Evolutionary conservation across 1,140 invertebrate genomes (phyloP).

Genomic region (Penaeus chinensis): DNA sequence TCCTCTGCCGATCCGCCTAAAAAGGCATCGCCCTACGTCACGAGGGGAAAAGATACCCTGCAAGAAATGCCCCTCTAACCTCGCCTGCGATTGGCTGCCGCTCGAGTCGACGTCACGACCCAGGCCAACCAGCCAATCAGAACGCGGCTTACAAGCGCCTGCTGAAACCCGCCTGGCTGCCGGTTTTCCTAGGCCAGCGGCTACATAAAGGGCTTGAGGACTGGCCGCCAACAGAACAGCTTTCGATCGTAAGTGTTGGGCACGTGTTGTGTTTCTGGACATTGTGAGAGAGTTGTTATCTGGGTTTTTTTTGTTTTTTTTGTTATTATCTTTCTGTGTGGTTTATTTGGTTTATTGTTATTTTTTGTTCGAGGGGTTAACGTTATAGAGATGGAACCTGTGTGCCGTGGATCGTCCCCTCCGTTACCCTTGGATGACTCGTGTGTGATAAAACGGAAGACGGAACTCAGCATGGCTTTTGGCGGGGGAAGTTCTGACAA

Average conservation of each 20-base stretch:
- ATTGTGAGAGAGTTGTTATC: not conserved
- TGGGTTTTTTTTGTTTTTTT: not conserved
- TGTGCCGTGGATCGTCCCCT: not conserved
- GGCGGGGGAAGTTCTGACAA: no score
- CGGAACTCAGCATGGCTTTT: no score
- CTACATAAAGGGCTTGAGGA: slow-evolving; percentile 24
- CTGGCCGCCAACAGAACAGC: slow-evolving; percentile 41
- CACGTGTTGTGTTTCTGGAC: slow-evolving; percentile 5
- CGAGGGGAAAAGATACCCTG: slow-evolving; percentile 34
- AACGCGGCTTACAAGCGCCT: not conserved
- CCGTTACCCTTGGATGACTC: not conserved
- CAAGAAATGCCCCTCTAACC: not conserved
- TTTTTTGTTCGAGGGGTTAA: no score
- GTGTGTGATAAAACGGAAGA: not conserved
- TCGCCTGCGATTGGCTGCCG: slow-evolving; percentile 21
- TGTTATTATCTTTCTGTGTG: not conserved
- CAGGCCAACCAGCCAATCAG: slow-evolving; percentile 24
- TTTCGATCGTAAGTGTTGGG: slow-evolving; percentile 40
- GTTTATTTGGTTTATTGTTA: no score
- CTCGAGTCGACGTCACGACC: slow-evolving; percentile 18
- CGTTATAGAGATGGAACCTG: not conserved
- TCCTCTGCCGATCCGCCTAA: slow-evolving; percentile 33
- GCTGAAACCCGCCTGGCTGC: not conserved
- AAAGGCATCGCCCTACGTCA: slow-evolving; percentile 45
- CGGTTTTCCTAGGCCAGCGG: slow-evolving; percentile 25